Base-by-base conservation (phyloP, 2,113 vertebrate species). In the Callospermophilus lateralis region DNA sequence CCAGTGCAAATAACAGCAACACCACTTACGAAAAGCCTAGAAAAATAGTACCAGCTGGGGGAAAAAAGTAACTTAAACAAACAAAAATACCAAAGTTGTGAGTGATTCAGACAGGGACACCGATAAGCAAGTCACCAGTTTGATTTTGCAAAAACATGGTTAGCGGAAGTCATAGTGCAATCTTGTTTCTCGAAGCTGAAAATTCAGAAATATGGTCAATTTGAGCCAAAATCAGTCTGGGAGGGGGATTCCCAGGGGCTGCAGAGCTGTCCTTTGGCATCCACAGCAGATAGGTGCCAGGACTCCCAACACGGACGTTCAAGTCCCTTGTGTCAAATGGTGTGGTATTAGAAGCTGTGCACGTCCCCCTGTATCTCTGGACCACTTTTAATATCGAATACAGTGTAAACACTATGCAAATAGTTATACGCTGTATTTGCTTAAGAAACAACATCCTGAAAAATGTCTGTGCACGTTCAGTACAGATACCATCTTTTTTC, bases 161-260 rank as follows among this genome's bases (percentile, higher is more conserved):
- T 24, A 84, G 26, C 30, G 51, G 90, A 89, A 84, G 67, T 30
- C 79, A 80, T 3, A 68, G 63, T 34, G 42, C 94, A 77, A 93
- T 94, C 63, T 79, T 74, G 3, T 93, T 79, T 94, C 80, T 79
- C 94, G 42, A 76, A 68, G 72, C 34, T 20, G 68, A 83, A 95
- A 97, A 67, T 3, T 20, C 34, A 92, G 70, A 51, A 76, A 90
- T 72, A 92, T 11, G 58, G 68, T 15, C 68, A 83, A 39, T 32
- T 20, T 90, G 81, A 45, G 73, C 20, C 24, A 80, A 76, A 89
- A 65, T 1, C 10, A 61, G 20, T 42, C 42, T 6, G 6, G 51
- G 55, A 84, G 76, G 15, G 55, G 51, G 28, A 84, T 32, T 55
- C 30, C 22, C 68, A 70, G 73, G 42, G 30, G 15, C 13, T 19